Base-by-base conservation (phyloP, 92 coral and sea anemone genomes). In the Isaurus tuberculatus region DNA sequence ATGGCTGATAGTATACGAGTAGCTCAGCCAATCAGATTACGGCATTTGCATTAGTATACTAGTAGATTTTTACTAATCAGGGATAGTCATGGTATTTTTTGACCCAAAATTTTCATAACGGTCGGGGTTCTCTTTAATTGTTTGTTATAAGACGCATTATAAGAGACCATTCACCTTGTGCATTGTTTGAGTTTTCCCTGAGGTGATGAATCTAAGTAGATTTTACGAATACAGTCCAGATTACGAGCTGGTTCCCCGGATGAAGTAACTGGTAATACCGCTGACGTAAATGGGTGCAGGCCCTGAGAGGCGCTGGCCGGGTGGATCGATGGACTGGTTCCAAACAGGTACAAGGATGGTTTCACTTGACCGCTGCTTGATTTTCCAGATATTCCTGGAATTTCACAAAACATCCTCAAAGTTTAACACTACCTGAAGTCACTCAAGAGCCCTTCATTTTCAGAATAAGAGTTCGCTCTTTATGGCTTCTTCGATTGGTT, bases 261-360 rank as follows among this genome's bases (percentile, higher is more conserved):
- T 77, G 70, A 51, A 23, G 82, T 77, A 25, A 58, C 33, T 43
- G 82, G 82, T 58, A 77, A 55, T 37, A 77, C 82, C 70, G 82
- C 82, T 77, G 82, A 77, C 51, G 82, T 77, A 15, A 77, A 77
- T 57, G 70, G 82, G 55, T 77, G 82, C 37, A 77, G 82, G 69
- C 68, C 82, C 70, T 58, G 82, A 9, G 53, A 55, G 32, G 82
- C 69, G 32, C 22, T 77, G 53, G 82, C 82, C 2, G 69, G 51
- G 70, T 77, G 68, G 70, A 77, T 77, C 5, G 82, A 77, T 36
- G 82, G 82, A 77, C 70, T 77, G 82, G 82, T 33, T 10, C 82
- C 82, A 43, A 77, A 77, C n/a, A 77, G 55, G 36, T 57, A 77
- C 5, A 77, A 31, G 36, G 82, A 77, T 4, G 82, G 82, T 14